A percentile compares a stretch with the other conserved stretches of the same genome.
These are phyloP conservation scores for Drosophila guanche DNA, from an alignment of 1,140 invertebrate genomes.

Conservation along the genomic window DNA sequence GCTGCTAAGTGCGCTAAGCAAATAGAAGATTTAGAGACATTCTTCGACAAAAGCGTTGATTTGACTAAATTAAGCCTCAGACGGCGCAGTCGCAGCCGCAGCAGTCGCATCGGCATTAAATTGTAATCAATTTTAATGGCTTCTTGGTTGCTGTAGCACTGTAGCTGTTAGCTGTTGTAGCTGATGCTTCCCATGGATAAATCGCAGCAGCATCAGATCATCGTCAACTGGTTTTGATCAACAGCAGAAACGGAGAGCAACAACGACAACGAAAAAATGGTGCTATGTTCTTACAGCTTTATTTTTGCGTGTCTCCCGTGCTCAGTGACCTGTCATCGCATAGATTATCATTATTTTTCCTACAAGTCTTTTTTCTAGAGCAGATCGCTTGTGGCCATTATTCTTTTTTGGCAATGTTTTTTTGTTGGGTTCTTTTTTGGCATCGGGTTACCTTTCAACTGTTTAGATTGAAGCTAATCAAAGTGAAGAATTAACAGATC, in stretches of 20 bases:
- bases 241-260: constrained; percentile 25
- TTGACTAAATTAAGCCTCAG: constrained; percentile 66
- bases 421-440: constrained; percentile 18
- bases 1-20: constrained; percentile 57
- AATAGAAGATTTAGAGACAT: constrained; percentile 63
- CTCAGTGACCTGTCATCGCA: constrained; percentile 60
- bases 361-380: constrained; percentile 7
- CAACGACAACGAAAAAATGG: constrained; percentile 8
- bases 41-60: constrained; percentile 70
- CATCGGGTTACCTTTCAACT: constrained; percentile 28
- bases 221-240: constrained; percentile 63
- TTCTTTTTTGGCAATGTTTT: constrained; percentile 12
- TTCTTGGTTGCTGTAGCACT: constrained; percentile 13
- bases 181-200: constrained; percentile 47
- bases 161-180: constrained; percentile 21
- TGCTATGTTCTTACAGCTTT: constrained; percentile 48
- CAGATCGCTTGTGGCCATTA: neutral
- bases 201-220: constrained; percentile 32
- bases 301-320: constrained; percentile 43
- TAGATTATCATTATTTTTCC: constrained; percentile 47
- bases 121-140: constrained; percentile 67
- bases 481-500: constrained; percentile 42
- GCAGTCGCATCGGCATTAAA: constrained; percentile 49
- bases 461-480: constrained; percentile 47
- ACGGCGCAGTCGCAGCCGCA: constrained; percentile 27